Evolutionary conservation across 2,113 vertebrate species (phyloP), one percentile per base, ranked within the genome.

Genomic region (Ictalurus punctatus): DNA sequence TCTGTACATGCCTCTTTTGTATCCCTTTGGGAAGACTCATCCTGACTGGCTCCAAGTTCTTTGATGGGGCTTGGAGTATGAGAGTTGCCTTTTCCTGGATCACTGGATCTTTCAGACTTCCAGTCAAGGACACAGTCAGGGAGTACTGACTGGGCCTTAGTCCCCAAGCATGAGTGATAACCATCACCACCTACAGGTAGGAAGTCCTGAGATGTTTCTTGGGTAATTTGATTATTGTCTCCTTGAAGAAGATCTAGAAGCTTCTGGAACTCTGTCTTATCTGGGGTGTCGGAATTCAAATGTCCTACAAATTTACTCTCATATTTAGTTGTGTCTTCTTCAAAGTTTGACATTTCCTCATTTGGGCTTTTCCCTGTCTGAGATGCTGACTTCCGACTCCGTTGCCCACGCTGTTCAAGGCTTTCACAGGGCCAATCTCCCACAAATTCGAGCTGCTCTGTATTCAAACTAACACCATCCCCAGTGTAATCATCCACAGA

Each of bases 371-470:
- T 86, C 23, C 88, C 79, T 85, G 67, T 82, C 9, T 23, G 56
- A 4, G 83, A 89, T 23, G 85, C 87, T 87, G 90, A 95, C 94
- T 90, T 96, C 93, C 92, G 92, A 83, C 87, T 92, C 91, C 94
- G 95, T 93, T 94, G 95, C 82, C 91, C 92, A 63, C 97, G 96
- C 92, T 98, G 98, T 86, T 95, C 92, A 69, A 97, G 95, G 59
- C 95, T 95, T 89, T 96, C 96, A 76, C 95, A 80, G 2, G 98
- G 98, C 98, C 98, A 99, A 84, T 99, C 98, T 90, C 97, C 98
- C 23, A 96, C 92, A 95, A 99, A 99, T 87, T 95, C 94, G 2
- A 97, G 89, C 14, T 93, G 89, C 74, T 90, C 78, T 59, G 79
- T 54, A 87, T 83, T 56, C 19, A 79, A 16, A 8, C 37, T 1